Evolutionary conservation across 2,888 invertebrate species (phyloP), one percentile per base, ranked within the genome.

Genomic region (Priapulus caudatus): DNA sequence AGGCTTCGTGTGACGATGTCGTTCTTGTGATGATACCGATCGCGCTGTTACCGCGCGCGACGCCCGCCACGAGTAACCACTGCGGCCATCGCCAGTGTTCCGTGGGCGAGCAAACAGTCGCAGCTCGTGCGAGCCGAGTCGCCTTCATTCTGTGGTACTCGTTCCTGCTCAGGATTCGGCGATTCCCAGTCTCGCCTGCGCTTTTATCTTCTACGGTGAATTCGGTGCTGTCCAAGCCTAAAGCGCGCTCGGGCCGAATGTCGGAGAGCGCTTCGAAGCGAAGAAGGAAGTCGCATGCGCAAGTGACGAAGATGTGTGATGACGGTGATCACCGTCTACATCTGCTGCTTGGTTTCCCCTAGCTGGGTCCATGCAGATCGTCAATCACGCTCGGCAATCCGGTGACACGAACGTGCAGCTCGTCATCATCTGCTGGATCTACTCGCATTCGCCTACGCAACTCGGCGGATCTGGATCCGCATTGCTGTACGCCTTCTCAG

Each of bases 301-400:
- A 89, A 69, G 91, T 90, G 3, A 91, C 91, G n/a, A 86, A 86
- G 64, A 72, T 91, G 61, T n/a, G 91, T 91, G 20, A 73, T 91
- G 57, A 90, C 89, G 4, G 90, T 91, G 43, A 87, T 91, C 61
- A 84, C 88, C 0, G 89, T 89, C 23, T 91, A 91, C 72, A 83
- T 90, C 2, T 74, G 87, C 56, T 91, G 90, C 73, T 91, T 90
- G 90, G 73, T 88, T 60, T 91, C 91, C 2, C 90, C 91, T n/a
- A n/a, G n/a, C n/a, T 72, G 91, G 91, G 91, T 81, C 88, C 50
- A 84, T 84, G 52, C 91, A 91, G 69, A 54, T 63, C 52, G 86
- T 86, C 56, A 83, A n/a, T 81, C 66, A 81, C 83, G 15, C 78
- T 79, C 1, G 80, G 82, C 0, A 78, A 79, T 43, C 78, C 81